Conservation (phyloP, 2,888 invertebrate genomes). For the Aspidapion aeneum region DNA sequence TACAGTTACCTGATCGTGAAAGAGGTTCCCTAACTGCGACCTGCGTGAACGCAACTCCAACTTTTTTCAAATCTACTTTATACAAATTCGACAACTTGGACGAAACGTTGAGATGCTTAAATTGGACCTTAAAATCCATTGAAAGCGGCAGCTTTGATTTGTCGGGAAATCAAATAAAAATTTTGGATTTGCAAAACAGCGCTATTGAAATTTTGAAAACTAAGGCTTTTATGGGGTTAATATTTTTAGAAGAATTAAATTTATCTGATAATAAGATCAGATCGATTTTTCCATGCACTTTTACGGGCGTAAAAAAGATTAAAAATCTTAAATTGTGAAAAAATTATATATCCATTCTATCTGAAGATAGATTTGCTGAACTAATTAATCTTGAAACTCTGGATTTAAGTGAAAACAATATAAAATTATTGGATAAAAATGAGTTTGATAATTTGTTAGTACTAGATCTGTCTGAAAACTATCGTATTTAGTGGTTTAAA, state of each 20-base stretch:
- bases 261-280: constrained; percentile 40
- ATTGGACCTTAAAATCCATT: constrained; percentile 39
- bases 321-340: constrained; percentile 37
- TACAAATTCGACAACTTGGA: constrained; percentile 46
- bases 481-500: constrained; percentile 27
- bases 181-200: constrained; percentile 37
- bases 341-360: constrained; percentile 39
- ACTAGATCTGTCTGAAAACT: constrained; percentile 38
- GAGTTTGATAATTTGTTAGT: constrained; percentile 34
- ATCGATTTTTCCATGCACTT: constrained; percentile 40
- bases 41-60: constrained; percentile 42
- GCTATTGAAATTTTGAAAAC: constrained; percentile 36
- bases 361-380: constrained; percentile 40
- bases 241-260: constrained; percentile 39
- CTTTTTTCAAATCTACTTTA: constrained; percentile 41
- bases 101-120: constrained; percentile 42
- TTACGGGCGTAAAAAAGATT: constrained; percentile 44
- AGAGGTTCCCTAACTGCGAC: constrained; percentile 45
- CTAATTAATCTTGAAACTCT: constrained; percentile 33
- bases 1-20: constrained; percentile 45
- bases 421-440: constrained; percentile 29
- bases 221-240: constrained; percentile 43
- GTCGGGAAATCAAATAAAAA: constrained; percentile 43
- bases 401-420: constrained; percentile 38
- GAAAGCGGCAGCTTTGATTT: constrained; percentile 44